Evolutionary conservation across 2,888 invertebrate species (phyloP).

Genomic region (Catocala fraxini): DNA sequence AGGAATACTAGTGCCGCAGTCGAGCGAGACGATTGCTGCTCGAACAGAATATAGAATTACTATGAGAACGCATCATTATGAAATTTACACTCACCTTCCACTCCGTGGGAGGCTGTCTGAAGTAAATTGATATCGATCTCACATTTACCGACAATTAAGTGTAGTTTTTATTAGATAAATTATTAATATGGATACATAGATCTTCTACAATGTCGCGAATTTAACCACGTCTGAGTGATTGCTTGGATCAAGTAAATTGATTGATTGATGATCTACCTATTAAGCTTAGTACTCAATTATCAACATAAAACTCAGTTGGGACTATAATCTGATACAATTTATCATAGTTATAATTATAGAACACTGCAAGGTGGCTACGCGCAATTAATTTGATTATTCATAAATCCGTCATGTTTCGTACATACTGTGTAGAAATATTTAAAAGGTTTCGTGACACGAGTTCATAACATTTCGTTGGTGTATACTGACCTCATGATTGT

Average conservation of each 20-base stretch:
- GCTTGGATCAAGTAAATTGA: too few relatives aligned
- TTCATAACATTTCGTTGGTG: conserved; percentile 32
- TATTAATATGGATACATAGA: too few relatives aligned
- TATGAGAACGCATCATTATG: conserved; percentile 62
- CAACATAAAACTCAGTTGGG: too few relatives aligned
- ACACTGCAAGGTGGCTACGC: conserved; percentile 13
- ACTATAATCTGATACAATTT: neutral
- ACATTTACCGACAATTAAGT: conserved; percentile 27
- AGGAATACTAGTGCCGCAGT: conserved; percentile 42
- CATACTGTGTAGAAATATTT: conserved; percentile 26
- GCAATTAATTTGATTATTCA: conserved; percentile 30
- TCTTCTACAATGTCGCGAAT: too few relatives aligned
- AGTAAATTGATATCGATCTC: conserved; percentile 38
- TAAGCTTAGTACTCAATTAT: too few relatives aligned
- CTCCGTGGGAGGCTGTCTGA: conserved; percentile 48
- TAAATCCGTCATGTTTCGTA: conserved; percentile 27
- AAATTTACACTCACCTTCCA: conserved; percentile 54
- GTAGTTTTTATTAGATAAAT: neutral
- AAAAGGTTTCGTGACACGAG: conserved; percentile 39
- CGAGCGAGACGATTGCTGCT: conserved; percentile 56
- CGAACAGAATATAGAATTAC: conserved; percentile 63
- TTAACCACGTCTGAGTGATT: too few relatives aligned
- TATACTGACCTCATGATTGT: conserved; percentile 37
- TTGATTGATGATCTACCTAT: neutral
- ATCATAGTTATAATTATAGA: conserved; percentile 18